Conservation (phyloP, 1,140 invertebrate genomes). For the Brachionus asplanchnoidis region DNA sequence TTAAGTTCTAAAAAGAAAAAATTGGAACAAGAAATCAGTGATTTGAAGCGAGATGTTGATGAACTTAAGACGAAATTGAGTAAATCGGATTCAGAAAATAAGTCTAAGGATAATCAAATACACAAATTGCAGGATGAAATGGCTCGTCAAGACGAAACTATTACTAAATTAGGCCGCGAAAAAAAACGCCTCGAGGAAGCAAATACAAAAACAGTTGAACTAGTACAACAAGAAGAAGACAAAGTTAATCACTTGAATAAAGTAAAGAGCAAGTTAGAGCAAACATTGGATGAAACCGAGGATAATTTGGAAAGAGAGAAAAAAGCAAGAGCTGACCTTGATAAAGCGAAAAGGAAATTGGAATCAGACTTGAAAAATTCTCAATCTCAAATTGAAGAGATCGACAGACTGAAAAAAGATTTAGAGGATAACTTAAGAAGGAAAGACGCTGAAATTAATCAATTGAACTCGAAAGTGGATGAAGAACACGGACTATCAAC, state of each 20-base stretch:
- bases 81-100: conserved; percentile 83
- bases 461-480: conserved; percentile 88
- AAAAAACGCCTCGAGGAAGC: conserved; percentile 93
- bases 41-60: conserved; percentile 92
- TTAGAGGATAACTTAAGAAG: conserved; percentile 72
- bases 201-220: conserved; percentile 90
- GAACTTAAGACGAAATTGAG: conserved; percentile 84
- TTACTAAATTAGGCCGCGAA: conserved; percentile 98
- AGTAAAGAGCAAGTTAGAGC: conserved; percentile 94
- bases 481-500: conserved; percentile 93
- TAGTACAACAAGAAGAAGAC: conserved; percentile 93
- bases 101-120: conserved; percentile 97
- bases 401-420: conserved; percentile 95
- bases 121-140: conserved; percentile 79
- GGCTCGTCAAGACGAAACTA: conserved; percentile 95
- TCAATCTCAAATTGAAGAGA: conserved; percentile 91
- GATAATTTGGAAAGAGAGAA: conserved; percentile 96
- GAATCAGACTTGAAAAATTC: conserved; percentile 97
- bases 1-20: conserved; percentile 89
- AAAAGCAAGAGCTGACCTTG: conserved; percentile 93
- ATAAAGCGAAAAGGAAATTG: conserved; percentile 85
- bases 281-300: conserved; percentile 93
- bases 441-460: conserved; percentile 93
- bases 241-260: conserved; percentile 99
- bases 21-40: conserved; percentile 82